Evolutionary conservation across 2,797 vertebrate species (phyloP).

Genomic region (Arrhamphus sclerolepis): DNA sequence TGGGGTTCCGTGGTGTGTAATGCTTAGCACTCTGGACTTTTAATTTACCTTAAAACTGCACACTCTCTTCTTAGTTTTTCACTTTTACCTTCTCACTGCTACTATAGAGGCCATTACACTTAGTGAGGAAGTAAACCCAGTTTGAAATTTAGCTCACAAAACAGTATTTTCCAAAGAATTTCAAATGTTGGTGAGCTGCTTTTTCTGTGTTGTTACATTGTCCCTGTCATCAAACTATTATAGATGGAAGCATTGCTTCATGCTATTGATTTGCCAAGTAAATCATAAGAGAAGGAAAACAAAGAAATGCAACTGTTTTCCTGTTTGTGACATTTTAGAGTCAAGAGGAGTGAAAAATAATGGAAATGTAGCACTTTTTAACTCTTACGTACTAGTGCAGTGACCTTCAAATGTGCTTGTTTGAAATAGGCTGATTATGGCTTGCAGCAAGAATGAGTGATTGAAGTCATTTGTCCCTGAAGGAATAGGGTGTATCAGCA

Average conservation of each 20-base stretch:
- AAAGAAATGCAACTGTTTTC: neutral
- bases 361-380: conserved; percentile 4
- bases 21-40: conserved; percentile 87
- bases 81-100: too few relatives aligned
- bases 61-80: too few relatives aligned
- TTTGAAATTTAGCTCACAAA: neutral
- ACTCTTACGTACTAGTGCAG: conserved; percentile 4
- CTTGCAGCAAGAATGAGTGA: conserved; percentile 10
- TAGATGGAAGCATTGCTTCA: neutral
- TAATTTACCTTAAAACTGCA: conserved; percentile 43
- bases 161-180: neutral
- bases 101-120: too few relatives aligned
- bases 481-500: conserved; percentile 5
- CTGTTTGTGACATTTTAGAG: conserved; percentile 11
- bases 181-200: neutral
- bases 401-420: conserved; percentile 6
- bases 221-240: conserved; percentile 7
- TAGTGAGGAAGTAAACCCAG: too few relatives aligned
- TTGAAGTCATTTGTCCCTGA: conserved; percentile 5
- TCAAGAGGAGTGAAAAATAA: neutral
- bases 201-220: neutral
- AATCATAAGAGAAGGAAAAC: conserved; percentile 1
- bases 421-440: conserved; percentile 1
- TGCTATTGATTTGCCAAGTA: conserved; percentile 23
- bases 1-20: conserved; percentile 81